A percentile compares a stretch with the other conserved stretches of the same genome.
Evolutionary conservation across 2,113 vertebrate genomes (phyloP).

Genomic region (Neodon shergylaensis): DNA sequence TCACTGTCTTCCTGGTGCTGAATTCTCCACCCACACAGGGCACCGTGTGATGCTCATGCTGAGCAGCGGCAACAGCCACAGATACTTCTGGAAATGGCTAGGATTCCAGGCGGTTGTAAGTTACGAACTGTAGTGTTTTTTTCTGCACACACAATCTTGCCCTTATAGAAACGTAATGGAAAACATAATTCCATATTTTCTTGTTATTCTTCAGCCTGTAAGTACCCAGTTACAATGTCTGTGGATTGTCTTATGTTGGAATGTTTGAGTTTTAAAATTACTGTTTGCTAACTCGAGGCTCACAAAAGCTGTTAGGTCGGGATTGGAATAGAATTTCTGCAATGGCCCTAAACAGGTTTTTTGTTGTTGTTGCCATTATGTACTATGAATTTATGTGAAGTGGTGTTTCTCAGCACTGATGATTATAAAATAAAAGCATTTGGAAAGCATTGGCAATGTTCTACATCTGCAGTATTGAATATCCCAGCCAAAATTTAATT

Average conservation of each 20-base stretch:
- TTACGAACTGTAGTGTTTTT: neutral
- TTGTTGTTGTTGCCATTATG: neutral
- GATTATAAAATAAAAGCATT: neutral
- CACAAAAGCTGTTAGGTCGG: neutral
- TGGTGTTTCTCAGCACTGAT: neutral
- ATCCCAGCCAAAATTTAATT: neutral
- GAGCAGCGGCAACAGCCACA: fast-evolving
- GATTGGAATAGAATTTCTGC: neutral
- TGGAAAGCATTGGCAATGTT: neutral
- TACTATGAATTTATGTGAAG: neutral
- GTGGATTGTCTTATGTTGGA: neutral
- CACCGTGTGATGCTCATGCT: neutral
- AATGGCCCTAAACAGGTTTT: neutral
- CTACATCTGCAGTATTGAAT: neutral
- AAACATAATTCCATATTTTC: neutral
- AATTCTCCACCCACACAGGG: neutral
- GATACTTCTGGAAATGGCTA: neutral
- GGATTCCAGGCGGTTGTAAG: neutral
- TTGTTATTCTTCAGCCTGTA: neutral
- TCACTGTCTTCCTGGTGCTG: no score
- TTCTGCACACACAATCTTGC: neutral
- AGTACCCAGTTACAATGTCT: no score
- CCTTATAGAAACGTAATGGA: neutral
- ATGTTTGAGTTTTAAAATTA: neutral
- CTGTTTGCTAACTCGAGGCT: neutral